These are phyloP conservation scores for Manis javanica DNA, from an alignment of 2,797 vertebrate species.

Conservation along the genomic window DNA sequence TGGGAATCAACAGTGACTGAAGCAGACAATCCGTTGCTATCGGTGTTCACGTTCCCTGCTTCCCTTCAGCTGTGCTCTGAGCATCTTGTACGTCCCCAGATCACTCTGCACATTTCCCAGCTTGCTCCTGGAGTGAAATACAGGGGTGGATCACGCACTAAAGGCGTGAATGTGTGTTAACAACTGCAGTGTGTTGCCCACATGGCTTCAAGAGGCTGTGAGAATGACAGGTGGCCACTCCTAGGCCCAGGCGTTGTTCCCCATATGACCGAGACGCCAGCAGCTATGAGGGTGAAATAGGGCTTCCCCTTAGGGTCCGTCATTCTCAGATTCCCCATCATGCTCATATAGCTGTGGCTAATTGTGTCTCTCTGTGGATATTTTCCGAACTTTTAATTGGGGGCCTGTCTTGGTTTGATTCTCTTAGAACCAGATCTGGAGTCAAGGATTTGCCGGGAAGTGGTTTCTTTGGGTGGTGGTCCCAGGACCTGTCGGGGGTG, in stretches of 20 bases:
- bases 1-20: neutral
- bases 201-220: too few species aligned
- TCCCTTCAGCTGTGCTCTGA: neutral
- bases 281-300: neutral
- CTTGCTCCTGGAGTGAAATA: neutral
- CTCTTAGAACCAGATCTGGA: neutral
- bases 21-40: too few species aligned
- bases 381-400: neutral
- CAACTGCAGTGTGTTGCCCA: accelerated
- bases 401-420: neutral
- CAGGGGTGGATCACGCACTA: neutral
- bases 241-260: too few species aligned
- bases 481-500: neutral
- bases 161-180: accelerated
- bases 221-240: too few species aligned
- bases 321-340: neutral
- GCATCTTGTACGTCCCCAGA: accelerated
- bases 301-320: neutral
- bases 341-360: neutral
- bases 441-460: neutral
- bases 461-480: neutral
- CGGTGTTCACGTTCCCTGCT: accelerated
- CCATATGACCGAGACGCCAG: too few species aligned
- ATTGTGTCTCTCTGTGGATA: neutral
- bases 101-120: neutral